Evolutionary conservation across 92 coral and sea anemone genomes (phyloP).

Genomic region (Galaxea fascicularis): DNA sequence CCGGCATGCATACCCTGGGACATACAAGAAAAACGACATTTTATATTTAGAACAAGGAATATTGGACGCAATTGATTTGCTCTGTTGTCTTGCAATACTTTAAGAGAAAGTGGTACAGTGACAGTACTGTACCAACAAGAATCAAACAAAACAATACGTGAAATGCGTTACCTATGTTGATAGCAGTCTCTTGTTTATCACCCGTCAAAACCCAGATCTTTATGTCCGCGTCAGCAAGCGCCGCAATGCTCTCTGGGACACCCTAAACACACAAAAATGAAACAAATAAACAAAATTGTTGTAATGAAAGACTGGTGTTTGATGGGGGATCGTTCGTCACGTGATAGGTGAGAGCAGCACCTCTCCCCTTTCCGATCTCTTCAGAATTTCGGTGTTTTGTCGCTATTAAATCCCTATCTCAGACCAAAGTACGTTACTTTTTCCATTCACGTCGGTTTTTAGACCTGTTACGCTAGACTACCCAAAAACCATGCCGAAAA

Average conservation of each 20-base stretch:
- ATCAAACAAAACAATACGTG: not conserved
- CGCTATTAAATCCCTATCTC: too few relatives aligned
- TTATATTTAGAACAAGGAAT: not conserved
- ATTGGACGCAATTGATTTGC: not conserved
- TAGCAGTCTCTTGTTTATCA: constrained; percentile 98
- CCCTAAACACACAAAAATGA: constrained; percentile 60
- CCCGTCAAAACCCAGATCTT: constrained; percentile 99
- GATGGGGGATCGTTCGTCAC: too few relatives aligned
- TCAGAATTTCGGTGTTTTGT: too few relatives aligned
- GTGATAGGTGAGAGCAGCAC: too few relatives aligned
- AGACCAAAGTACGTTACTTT: too few relatives aligned
- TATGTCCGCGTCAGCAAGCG: constrained; percentile 96
- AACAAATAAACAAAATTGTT: not conserved
- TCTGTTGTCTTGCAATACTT: not conserved
- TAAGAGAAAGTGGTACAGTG: not conserved
- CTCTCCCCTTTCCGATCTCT: too few relatives aligned
- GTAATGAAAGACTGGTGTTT: too few relatives aligned
- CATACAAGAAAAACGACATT: not conserved
- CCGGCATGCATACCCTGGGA: constrained; percentile 92
- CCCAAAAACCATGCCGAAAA: too few relatives aligned
- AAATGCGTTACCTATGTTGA: constrained; percentile 83
- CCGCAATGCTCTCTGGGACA: constrained; percentile 99
- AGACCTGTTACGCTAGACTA: too few relatives aligned
- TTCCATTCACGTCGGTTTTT: too few relatives aligned
- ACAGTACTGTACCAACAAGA: not conserved